Evolutionary conservation across 2,888 invertebrate genomes (phyloP).

Genomic region (Ichneumoninae sp.): DNA sequence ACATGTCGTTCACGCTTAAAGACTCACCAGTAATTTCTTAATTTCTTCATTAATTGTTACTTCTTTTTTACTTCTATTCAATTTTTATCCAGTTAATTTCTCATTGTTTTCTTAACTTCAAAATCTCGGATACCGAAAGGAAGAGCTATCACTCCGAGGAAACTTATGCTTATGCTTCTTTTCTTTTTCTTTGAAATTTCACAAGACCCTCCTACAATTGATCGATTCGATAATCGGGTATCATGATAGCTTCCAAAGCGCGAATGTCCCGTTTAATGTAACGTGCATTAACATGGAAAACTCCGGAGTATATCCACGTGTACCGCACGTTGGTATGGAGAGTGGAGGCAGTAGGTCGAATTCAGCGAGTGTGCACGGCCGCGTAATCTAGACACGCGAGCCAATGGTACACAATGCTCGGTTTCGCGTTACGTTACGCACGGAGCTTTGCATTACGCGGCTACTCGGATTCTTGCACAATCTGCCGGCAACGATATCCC

Average conservation of each 20-base stretch:
- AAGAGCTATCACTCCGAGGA: background rate
- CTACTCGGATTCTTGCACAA: conserved; percentile 65
- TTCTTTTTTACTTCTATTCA: too few species aligned
- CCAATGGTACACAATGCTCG: conserved; percentile 76
- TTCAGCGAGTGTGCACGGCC: conserved; percentile 64
- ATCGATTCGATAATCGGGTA: background rate
- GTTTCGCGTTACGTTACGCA: conserved; percentile 79
- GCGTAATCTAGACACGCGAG: conserved; percentile 68
- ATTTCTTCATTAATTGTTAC: too few species aligned
- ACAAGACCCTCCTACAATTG: background rate
- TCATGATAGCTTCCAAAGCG: background rate
- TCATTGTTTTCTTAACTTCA: too few species aligned
- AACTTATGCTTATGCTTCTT: too few species aligned
- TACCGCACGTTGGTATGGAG: conserved; percentile 32
- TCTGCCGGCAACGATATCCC: conserved; percentile 56
- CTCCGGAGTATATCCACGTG: conserved; percentile 12
- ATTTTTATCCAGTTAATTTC: too few species aligned
- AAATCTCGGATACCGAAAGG: background rate
- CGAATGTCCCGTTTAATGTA: conserved; percentile 10
- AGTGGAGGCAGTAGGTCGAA: conserved; percentile 67
- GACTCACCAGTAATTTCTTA: too few species aligned
- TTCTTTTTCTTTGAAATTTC: too few species aligned
- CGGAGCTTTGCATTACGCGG: conserved; percentile 65
- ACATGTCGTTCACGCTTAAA: too few species aligned
- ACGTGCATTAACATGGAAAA: conserved; percentile 32